These are phyloP conservation scores for Salvelinus fontinalis DNA, from an alignment of 2,113 vertebrate genomes.

Conservation along the genomic window DNA sequence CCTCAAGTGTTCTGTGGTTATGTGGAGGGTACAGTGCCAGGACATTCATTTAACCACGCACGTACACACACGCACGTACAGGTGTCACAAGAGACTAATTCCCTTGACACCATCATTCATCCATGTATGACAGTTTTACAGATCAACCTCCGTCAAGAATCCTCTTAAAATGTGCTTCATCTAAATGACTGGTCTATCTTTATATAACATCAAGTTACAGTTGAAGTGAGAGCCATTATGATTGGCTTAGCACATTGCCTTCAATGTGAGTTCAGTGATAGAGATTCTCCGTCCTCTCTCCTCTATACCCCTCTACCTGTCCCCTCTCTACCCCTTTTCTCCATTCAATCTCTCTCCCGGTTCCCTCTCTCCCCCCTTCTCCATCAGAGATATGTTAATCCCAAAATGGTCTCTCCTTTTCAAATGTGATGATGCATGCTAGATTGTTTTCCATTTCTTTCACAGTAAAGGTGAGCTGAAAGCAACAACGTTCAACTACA, in stretches of 20 bases:
- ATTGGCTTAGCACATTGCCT: too few relatives aligned
- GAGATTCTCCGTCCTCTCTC: too few relatives aligned
- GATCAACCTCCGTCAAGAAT: background rate
- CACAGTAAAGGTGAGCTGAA: background rate
- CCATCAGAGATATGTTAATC: background rate
- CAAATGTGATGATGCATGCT: too few relatives aligned
- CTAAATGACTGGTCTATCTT: too few relatives aligned
- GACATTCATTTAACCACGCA: background rate
- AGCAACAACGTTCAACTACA: background rate
- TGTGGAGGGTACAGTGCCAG: background rate
- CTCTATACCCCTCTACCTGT: too few relatives aligned
- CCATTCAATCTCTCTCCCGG: background rate
- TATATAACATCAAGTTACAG: too few relatives aligned
- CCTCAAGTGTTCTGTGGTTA: background rate
- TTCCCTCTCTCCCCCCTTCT: background rate
- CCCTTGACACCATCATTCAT: background rate
- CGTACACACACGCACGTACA: background rate
- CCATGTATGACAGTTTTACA: background rate
- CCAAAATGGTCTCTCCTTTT: too few relatives aligned
- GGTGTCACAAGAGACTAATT: background rate
- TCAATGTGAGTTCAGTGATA: too few relatives aligned
- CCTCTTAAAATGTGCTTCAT: too few relatives aligned
- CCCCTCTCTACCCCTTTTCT: background rate
- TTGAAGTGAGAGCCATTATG: too few relatives aligned
- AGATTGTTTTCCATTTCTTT: background rate